A percentile compares a stretch with the other conserved stretches of the same genome.
Evolutionary conservation across 2,888 invertebrate genomes (phyloP).

Genomic region (Acanthosepion esculentum): DNA sequence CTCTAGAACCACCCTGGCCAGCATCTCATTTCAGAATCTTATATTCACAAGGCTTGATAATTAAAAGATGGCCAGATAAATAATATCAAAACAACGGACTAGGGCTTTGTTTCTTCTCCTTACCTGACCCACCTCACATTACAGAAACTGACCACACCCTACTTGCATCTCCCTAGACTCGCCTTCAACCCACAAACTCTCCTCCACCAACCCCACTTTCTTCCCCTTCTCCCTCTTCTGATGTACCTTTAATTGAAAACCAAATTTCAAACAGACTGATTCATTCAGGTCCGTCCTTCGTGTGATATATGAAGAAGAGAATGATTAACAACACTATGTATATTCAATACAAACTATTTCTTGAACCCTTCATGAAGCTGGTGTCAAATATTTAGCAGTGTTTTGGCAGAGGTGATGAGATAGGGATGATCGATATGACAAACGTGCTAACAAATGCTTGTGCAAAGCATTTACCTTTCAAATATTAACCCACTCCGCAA

Average conservation of each 20-base stretch:
- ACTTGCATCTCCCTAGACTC: neutral
- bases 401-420: neutral
- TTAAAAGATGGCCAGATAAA: neutral
- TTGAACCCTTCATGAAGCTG: neutral
- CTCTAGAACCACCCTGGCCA: neutral
- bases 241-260: neutral
- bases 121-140: neutral
- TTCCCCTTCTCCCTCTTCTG: neutral
- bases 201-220: neutral
- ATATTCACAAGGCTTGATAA: neutral
- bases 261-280: neutral
- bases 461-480: neutral
- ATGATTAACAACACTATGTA: neutral
- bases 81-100: neutral
- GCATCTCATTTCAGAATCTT: neutral
- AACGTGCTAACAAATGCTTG: neutral
- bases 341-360: slow-evolving; percentile 13
- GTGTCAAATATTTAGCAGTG: slow-evolving; percentile 6
- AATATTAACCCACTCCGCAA: too few species aligned
- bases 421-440: slow-evolving; percentile 4
- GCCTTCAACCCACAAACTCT: neutral
- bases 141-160: neutral
- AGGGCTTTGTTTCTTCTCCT: neutral
- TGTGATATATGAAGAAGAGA: neutral
- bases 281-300: neutral